phyloP scores from a whole-genome alignment of 2,113 vertebrate genomes.

The Anas platyrhynchos region DNA sequence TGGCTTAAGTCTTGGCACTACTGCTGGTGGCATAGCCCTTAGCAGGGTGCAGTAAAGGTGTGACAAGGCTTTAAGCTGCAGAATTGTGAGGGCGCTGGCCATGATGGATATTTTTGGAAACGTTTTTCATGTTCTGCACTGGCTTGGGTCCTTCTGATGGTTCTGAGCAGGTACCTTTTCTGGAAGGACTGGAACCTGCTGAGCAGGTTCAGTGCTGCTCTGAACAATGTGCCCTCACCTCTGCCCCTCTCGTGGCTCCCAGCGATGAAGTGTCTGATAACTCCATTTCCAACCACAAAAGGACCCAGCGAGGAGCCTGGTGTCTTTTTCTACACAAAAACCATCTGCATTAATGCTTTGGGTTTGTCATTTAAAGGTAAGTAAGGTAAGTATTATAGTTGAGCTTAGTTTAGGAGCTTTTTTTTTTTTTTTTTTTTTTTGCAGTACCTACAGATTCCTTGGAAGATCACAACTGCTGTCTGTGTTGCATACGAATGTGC shows the following conservation, averaged over 20 bases:
- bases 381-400: background rate
- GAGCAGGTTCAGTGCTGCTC: background rate
- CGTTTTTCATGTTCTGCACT: rapidly evolving
- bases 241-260: background rate
- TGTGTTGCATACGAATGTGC: rapidly evolving
- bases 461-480: background rate
- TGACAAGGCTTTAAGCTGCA: background rate
- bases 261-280: background rate
- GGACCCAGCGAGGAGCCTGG: background rate
- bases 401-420: background rate
- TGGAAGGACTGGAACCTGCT: background rate
- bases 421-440: background rate
- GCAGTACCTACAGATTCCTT: background rate
- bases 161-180: background rate
- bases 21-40: rapidly evolving
- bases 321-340: background rate
- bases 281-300: background rate
- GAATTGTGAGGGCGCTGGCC: rapidly evolving
- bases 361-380: background rate
- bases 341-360: background rate
- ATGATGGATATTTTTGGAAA: background rate
- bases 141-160: background rate
- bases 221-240: background rate
- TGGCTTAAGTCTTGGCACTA: background rate
- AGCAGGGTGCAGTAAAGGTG: background rate